phyloP scores from a whole-genome alignment of 2,113 vertebrate genomes.

The Serinus canaria region DNA sequence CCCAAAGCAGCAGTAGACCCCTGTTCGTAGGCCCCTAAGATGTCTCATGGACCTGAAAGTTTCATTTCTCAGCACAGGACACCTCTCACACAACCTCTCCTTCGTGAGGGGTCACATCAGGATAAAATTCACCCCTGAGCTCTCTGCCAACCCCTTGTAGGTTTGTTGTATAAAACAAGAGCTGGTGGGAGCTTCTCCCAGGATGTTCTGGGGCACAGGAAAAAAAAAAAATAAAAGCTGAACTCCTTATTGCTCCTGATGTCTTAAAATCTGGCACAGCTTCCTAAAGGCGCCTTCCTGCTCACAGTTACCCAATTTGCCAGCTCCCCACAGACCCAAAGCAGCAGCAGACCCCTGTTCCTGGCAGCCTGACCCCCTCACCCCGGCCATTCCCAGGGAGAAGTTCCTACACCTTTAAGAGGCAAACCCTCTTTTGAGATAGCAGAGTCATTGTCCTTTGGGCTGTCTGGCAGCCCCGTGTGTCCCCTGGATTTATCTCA shows the following conservation, averaged over 20 bases:
- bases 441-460: conserved; percentile 42
- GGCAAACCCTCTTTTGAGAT: neutral
- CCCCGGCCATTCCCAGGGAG: neutral
- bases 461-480: conserved; percentile 40
- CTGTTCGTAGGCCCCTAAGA: too few species aligned
- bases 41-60: too few species aligned
- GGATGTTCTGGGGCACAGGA: too few species aligned
- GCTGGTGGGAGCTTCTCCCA: too few species aligned
- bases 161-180: too few species aligned
- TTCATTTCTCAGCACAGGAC: too few species aligned
- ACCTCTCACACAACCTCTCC: too few species aligned
- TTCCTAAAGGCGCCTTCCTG: neutral
- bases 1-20: neutral
- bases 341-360: neutral
- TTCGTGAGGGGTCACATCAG: too few species aligned
- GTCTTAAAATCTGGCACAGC: neutral
- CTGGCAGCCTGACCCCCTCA: neutral
- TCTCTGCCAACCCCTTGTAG: too few species aligned
- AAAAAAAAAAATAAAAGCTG: too few species aligned
- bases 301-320: accelerated
- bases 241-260: too few species aligned
- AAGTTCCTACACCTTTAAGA: neutral
- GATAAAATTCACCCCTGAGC: too few species aligned
- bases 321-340: neutral
- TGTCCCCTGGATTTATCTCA: conserved; percentile 71